Evolutionary conservation across 2,797 vertebrate species (phyloP), one percentile per base, ranked within the genome.

Genomic region (Macropodus opercularis): DNA sequence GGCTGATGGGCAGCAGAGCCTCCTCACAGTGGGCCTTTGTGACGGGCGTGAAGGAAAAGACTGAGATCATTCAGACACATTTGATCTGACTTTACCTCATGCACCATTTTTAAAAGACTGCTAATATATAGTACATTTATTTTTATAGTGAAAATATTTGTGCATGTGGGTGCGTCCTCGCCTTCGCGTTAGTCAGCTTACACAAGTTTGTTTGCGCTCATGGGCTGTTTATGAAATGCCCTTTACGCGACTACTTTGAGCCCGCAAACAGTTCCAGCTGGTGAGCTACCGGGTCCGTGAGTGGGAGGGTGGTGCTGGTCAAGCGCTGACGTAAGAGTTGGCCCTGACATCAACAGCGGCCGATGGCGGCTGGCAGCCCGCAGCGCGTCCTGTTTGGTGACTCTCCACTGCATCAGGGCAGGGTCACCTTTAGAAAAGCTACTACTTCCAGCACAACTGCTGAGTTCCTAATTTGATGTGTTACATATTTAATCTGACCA

Each of bases 171-270:
- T 15, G 0, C 14, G 15, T 13, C 26, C 40, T 27, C 32, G 23
- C 15, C 47, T 60, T 66, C 51, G 22, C 24, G 43, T 66, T 8
- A 68, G 49, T 58, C 24, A 19, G 32, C 61, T 75, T 51, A 87
- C 64, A 86, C 79, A 79, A 44, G 44, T 80, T 87, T 89, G 79
- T 91, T 75, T 69, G 39, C 29, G 52, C 15, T 3, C 40, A 10
- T 7, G 11, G 9, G 69, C 81, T 75, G 77, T 82, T 87, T 79
- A 73, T 80, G 79, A 90, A 88, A 86, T 80, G 69, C 44, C 71
- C 80, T 89, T 87, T 91, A 87, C 87, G 90, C 50, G 77, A 54
- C 52, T 46, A 61, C 71, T 86, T 57, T 85, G 80, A 81, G 72
- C 69, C 62, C 22, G 24, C 36, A 52, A 43, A 32, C 48, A 36